Evolutionary conservation across 2,113 vertebrate species (phyloP), one percentile per base, ranked within the genome.

Genomic region (Mixornis gularis): DNA sequence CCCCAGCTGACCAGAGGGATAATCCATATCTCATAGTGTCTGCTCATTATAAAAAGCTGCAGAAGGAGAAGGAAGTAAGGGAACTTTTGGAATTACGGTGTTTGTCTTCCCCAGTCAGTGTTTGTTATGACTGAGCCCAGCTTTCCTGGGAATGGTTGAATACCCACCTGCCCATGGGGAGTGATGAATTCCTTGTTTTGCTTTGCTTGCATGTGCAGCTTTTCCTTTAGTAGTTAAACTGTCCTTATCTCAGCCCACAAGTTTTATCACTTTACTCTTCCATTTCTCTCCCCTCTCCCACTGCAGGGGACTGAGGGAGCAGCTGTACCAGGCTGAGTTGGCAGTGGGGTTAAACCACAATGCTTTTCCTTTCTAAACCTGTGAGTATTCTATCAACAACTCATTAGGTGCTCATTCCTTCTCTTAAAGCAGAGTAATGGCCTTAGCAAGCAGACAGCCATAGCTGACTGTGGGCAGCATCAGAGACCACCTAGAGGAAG

Each of bases 31-130:
- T 52, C 25, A 20, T 25, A 8, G 13, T 36, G 16, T 20, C 13
- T 62, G 17, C 10, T 82, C 32, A 32, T 32, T 11, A 26, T 21
- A 44, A 9, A 12, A 17, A 53, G 21, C 66, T 44, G 38, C 5
- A 5, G 26, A 8, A 62, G 21, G 25, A 49, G 20, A 36, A 32
- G 38, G 20, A 60, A 51, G 55, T 6, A 82, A 7, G 13, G 21
- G 3, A 44, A 14, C 8, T 22, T 38, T 71, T 71, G 27, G 38
- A 44, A 38, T 71, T 17, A 11, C 4, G 20, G 20, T 0, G 0
- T 43, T 51, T 62, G 13, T 36, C 13, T 30, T 32, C 38, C 32
- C 7, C 66, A 43, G 43, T 69, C 44, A 24, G 19, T 3, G 4
- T 17, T 21, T 32, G 17, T 43, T 43, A 25, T 8, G 13, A 36